Base-by-base conservation (phyloP, 1,140 invertebrate genomes). In the Drosophila paulistorum region DNA sequence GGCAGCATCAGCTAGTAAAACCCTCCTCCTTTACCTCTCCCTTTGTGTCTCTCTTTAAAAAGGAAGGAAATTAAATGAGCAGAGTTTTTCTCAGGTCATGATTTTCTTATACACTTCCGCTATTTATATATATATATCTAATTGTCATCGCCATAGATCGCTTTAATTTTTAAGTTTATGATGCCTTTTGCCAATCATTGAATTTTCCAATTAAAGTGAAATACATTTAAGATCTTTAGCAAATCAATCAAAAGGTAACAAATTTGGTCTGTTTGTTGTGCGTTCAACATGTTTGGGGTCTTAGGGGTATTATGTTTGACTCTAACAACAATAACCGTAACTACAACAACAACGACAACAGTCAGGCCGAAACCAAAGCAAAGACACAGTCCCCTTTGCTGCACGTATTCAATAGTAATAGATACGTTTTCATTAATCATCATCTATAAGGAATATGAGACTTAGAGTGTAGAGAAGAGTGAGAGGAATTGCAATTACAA, bases 401-500 rank as follows among this genome's bases (percentile, higher is more conserved):
- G 61, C 76, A 79, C 77, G 75, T 78, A 63, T 79, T 73, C 70
- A 14, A 51, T 51, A 23, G 45, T 20, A 79, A 79, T 78, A 69
- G 70, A 79, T 79, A 73, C 62, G 55, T 79, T 70, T 76, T 77
- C 84, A 87, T 87, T 87, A 87, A 87, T 87, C 84, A 87, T 81
- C 68, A 65, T 62, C 74, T 63, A 11, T 33, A 54, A 17, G 58
- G 57, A 45, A 45, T 6, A 7, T 5, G 14, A 3, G 20, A 17
- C 26, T 37, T 10, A 13, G 11, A 39, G 37, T 1, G 37, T 11
- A 13, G 37, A 39, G 37, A 1, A 39, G 37, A 11, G 11, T 39
- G 37, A 39, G 37, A 39, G 37, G 37, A 78, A 68, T 71, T 82
- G 83, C 72, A 77, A 75, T 81, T 79, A 73, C 23, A 62, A 48